phyloP scores from a whole-genome alignment of 2,797 vertebrate genomes.

The Parambassis ranga region DNA sequence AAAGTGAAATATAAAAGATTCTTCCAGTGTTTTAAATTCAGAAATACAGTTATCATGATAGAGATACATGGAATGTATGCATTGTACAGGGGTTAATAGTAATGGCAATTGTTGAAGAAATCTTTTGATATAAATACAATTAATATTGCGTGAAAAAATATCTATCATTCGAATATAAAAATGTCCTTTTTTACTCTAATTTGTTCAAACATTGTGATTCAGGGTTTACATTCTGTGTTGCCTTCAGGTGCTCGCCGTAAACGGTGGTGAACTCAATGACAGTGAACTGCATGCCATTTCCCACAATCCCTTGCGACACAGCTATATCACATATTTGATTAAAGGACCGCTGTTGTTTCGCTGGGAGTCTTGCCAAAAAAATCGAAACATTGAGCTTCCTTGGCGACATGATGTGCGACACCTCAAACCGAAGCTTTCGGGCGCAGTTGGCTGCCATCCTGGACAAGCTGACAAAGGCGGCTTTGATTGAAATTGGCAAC shows the following conservation, averaged over 20 bases:
- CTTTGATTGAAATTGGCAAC: constrained; percentile 77
- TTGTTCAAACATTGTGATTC: not conserved
- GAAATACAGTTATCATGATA: too few species aligned
- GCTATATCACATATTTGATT: constrained; percentile 24
- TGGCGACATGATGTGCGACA: constrained; percentile 73
- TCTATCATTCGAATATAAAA: too few species aligned
- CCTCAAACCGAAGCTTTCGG: constrained; percentile 73
- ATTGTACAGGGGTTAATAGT: too few species aligned
- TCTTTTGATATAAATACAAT: too few species aligned
- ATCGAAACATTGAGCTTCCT: not conserved
- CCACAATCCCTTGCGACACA: constrained; percentile 69
- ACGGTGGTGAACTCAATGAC: not conserved
- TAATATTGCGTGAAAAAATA: too few species aligned
- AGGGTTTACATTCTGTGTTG: not conserved
- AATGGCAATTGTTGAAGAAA: too few species aligned
- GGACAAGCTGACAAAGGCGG: constrained; percentile 78
- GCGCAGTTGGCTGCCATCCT: constrained; percentile 74
- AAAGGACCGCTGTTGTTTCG: constrained; percentile 1
- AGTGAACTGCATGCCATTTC: constrained; percentile 10
- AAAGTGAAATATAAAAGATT: too few species aligned
- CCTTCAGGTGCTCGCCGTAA: constrained; percentile 10
- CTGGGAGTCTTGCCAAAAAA: not conserved
- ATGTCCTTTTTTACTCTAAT: not conserved
- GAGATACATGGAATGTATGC: too few species aligned
- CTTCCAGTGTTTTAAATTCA: too few species aligned